Evolutionary conservation across 2,797 vertebrate species (phyloP).

Genomic region (Parauchenoglanis punctatus): DNA sequence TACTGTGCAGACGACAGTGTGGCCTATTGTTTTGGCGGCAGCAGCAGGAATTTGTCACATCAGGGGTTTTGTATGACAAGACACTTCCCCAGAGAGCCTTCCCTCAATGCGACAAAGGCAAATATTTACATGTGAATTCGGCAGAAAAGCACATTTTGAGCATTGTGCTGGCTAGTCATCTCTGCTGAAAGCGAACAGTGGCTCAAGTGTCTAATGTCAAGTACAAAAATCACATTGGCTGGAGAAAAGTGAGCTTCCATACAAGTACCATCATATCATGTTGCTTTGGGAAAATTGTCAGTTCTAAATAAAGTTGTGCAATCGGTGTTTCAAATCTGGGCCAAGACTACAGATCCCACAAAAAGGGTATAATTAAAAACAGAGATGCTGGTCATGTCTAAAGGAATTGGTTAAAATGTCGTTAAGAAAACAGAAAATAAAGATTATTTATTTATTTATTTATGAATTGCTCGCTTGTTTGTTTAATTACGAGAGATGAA

Average conservation of each 20-base stretch:
- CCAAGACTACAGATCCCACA: neutral
- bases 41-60: slow-evolving; percentile 51
- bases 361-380: slow-evolving; percentile 4
- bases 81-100: slow-evolving; percentile 51
- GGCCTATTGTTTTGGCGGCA: slow-evolving; percentile 54
- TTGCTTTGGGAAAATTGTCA: slow-evolving; percentile 1
- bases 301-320: slow-evolving; percentile 13
- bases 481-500: neutral
- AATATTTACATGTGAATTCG: slow-evolving; percentile 62
- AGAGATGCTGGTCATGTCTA: slow-evolving; percentile 2
- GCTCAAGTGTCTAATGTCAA: slow-evolving; percentile 26
- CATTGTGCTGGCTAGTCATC: slow-evolving; percentile 42
- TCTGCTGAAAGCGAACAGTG: slow-evolving; percentile 26
- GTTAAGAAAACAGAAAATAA: neutral
- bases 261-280: neutral
- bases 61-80: slow-evolving; percentile 54
- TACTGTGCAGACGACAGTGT: slow-evolving; percentile 41
- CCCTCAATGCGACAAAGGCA: slow-evolving; percentile 51
- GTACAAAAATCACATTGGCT: slow-evolving; percentile 36
- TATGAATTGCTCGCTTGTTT: too few species aligned
- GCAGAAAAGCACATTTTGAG: slow-evolving; percentile 47
- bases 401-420: neutral
- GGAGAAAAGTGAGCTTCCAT: slow-evolving; percentile 27
- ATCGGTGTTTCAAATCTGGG: slow-evolving; percentile 10
- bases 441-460: neutral